These are phyloP conservation scores for Trisateles emortualis DNA, from an alignment of 2,888 invertebrate genomes.

Conservation along the genomic window DNA sequence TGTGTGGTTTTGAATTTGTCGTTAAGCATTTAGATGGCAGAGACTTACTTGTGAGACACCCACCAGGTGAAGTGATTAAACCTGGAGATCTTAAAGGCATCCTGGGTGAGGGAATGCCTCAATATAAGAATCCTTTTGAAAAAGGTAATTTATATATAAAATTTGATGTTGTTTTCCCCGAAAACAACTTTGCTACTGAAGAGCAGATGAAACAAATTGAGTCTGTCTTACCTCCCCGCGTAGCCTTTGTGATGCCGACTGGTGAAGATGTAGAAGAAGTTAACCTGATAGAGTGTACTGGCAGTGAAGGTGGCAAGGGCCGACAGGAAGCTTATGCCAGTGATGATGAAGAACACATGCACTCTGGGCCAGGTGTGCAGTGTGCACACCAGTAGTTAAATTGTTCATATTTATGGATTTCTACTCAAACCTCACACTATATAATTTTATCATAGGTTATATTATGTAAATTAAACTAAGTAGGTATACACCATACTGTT, in stretches of 20 bases:
- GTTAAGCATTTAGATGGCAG: conserved; percentile 97
- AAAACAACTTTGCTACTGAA: conserved; percentile 91
- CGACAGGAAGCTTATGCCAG: conserved; percentile 91
- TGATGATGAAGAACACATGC: conserved; percentile 87
- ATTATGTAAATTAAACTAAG: conserved; percentile 66
- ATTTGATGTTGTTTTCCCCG: conserved; percentile 95
- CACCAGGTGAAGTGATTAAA: conserved; percentile 93
- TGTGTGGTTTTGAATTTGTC: conserved; percentile 95
- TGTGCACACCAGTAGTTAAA: conserved; percentile 93
- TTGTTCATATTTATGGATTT: conserved; percentile 65
- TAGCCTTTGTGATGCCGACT: conserved; percentile 90
- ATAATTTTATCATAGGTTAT: conserved; percentile 78
- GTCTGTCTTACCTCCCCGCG: conserved; percentile 90
- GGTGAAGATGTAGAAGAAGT: conserved; percentile 96
- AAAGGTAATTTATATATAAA: conserved; percentile 95
- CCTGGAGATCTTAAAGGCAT: conserved; percentile 93
- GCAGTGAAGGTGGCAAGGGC: conserved; percentile 83
- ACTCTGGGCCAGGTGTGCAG: conserved; percentile 89
- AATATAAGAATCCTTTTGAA: conserved; percentile 93
- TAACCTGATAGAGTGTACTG: conserved; percentile 91
- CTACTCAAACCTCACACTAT: conserved; percentile 77
- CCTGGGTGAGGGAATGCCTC: conserved; percentile 96
- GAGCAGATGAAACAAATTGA: conserved; percentile 90
- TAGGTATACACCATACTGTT: conserved; percentile 57
- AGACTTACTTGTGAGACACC: conserved; percentile 91